Base-by-base conservation (phyloP, 2,888 invertebrate species). In the Germaria angustata region DNA sequence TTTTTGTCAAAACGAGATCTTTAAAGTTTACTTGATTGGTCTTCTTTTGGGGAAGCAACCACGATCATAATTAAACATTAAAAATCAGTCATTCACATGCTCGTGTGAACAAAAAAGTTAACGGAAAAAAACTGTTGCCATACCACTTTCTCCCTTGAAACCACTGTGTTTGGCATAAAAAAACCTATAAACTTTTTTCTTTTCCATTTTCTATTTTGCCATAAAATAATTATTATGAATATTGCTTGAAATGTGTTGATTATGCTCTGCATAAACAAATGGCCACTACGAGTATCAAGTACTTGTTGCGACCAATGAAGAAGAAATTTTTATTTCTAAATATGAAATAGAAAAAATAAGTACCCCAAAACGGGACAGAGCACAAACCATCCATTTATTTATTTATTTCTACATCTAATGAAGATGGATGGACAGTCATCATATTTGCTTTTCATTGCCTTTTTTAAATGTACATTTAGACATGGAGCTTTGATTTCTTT, bases 201-300 rank as follows among this genome's bases (percentile, higher is more conserved):
- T 53, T 65, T 22, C 32, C 13, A 57, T 72, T 66, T 57, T 55
- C 39, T 17, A 55, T 76, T 84, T 84, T 59, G 34, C 20, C 65
- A 81, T 75, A 77, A 78, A 85, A 79, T 53, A 79, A 71, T 81
- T 76, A 77, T 81, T 81, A 81, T 80, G 65, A 68, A 65, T 80
- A 66, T 57, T 78, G 17, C 59, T 39, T 39, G 22, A 32, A 69
- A 69, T 41, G 59, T 44, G 17, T 46, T 41, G 46, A 46, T 65
- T 73, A 71, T 69, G 82, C 71, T 73, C 13, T 36, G 71, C 77
- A 77, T 71, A 49, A 32, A 46, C 53, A 55, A 71, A 72, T 55
- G 24, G n/a, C 44, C 36, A 24, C n/a, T n/a, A n/a, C n/a, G n/a
- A n/a, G 3, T 46, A 32, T 11, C 11, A 49, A 22, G 6, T 32